Evolutionary conservation across 2,797 vertebrate genomes (phyloP).

Genomic region (Enteromius anoplus): DNA sequence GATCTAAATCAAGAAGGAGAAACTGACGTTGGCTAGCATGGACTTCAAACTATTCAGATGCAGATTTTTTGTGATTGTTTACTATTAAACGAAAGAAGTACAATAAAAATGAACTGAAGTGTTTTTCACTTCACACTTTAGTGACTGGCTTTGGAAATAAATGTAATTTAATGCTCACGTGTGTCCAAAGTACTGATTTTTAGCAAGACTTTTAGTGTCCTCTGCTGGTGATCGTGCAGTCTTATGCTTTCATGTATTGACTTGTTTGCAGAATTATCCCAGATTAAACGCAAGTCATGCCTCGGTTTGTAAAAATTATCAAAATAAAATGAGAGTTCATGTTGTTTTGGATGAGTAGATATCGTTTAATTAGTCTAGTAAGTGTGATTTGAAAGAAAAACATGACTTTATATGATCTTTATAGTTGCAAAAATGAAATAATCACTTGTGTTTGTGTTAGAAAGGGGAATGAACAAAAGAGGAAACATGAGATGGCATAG

Average conservation of each 20-base stretch:
- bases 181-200: background rate
- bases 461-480: background rate
- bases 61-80: too few relatives aligned
- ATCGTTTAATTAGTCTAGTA: background rate
- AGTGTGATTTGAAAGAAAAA: background rate
- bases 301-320: background rate
- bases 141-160: too few relatives aligned
- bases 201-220: background rate
- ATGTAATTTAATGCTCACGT: too few relatives aligned
- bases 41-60: background rate
- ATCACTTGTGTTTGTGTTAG: too few relatives aligned
- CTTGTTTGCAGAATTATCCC: background rate
- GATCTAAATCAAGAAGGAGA: too few relatives aligned
- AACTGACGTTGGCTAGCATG: too few relatives aligned
- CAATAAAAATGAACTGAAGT: too few relatives aligned
- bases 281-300: background rate
- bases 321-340: background rate
- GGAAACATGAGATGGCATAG: background rate
- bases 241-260: background rate
- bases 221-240: background rate
- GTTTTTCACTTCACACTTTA: too few relatives aligned
- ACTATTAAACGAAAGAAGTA: too few relatives aligned
- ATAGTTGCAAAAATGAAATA: background rate
- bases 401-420: background rate
- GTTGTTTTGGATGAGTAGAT: background rate